These are phyloP conservation scores for Macrocentrus cingulum DNA, from an alignment of 1,140 invertebrate genomes.

Conservation along the genomic window DNA sequence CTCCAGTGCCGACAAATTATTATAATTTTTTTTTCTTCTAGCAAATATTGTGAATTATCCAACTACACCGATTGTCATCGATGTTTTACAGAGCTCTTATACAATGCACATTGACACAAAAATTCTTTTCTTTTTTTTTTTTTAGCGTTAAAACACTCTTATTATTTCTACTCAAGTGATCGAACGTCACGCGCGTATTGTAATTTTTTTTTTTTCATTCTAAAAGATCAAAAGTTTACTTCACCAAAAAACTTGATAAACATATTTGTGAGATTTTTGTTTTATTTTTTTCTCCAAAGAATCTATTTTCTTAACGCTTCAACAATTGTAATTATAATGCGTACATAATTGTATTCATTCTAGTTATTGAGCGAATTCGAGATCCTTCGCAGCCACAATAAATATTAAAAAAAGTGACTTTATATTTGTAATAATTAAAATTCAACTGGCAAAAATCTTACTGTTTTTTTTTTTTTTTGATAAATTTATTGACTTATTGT, in stretches of 20 bases:
- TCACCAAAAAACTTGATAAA: constrained; percentile 17
- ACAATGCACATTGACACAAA: constrained; percentile 15
- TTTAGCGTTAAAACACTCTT: constrained; percentile 35
- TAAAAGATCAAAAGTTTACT: constrained; percentile 32
- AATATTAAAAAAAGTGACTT: constrained; percentile 30
- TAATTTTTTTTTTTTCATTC: constrained; percentile 21
- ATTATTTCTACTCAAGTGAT: constrained; percentile 40
- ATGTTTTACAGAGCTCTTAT: constrained; percentile 11
- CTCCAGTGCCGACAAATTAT: background rate
- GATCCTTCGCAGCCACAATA: constrained; percentile 41
- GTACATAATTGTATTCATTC: constrained; percentile 24
- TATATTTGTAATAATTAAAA: too few species aligned
- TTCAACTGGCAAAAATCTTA: too few species aligned
- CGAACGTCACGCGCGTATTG: constrained; percentile 23
- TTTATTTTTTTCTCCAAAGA: background rate
- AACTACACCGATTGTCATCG: too few species aligned
- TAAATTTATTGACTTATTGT: constrained; percentile 4
- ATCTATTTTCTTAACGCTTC: constrained; percentile 16
- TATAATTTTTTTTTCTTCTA: too few species aligned
- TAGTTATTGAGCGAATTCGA: constrained; percentile 27
- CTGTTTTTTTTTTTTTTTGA: constrained; percentile 10
- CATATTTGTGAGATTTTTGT: constrained; percentile 3
- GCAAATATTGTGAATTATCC: too few species aligned
- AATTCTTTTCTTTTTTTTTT: constrained; percentile 26
- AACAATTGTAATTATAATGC: constrained; percentile 28